phyloP scores from a whole-genome alignment of 2,888 invertebrate species.

The Perizoma affinitatum region DNA sequence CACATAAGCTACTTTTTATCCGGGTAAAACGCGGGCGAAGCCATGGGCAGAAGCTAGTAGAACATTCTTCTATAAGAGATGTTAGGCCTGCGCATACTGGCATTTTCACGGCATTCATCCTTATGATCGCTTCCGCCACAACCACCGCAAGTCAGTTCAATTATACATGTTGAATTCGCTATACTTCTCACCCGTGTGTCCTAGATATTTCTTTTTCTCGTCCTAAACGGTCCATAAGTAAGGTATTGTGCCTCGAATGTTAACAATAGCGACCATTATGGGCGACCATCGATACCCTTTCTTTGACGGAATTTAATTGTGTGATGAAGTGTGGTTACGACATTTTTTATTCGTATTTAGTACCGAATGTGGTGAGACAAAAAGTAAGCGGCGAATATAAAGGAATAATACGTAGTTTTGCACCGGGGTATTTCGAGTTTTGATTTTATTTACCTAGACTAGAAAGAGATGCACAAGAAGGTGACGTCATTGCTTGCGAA shows the following conservation, averaged over 20 bases:
- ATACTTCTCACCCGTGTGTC: slow-evolving; percentile 44
- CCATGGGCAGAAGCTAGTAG: too few species aligned
- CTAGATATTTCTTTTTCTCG: slow-evolving; percentile 77
- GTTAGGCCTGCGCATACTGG: too few species aligned
- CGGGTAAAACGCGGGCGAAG: too few species aligned
- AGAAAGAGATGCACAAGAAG: too few species aligned
- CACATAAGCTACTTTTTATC: too few species aligned
- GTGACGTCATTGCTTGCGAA: too few species aligned
- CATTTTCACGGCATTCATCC: too few species aligned
- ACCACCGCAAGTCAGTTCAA: too few species aligned
- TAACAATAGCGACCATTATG: slow-evolving; percentile 81
- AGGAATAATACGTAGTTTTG: slow-evolving; percentile 20
- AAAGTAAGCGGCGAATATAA: slow-evolving; percentile 40
- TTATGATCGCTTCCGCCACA: too few species aligned
- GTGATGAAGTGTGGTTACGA: slow-evolving; percentile 82
- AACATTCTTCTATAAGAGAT: too few species aligned
- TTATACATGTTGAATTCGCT: slow-evolving; percentile 4
- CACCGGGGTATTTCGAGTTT: not conserved
- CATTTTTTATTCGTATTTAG: slow-evolving; percentile 61
- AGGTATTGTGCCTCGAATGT: slow-evolving; percentile 77
- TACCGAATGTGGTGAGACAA: slow-evolving; percentile 50
- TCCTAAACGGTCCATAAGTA: slow-evolving; percentile 81
- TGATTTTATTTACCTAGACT: not conserved
- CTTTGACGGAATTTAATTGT: slow-evolving; percentile 81
- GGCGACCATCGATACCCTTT: slow-evolving; percentile 80